Evolutionary conservation across 2,113 vertebrate species (phyloP).

Genomic region (Rhinopomastus cyanomelas): DNA sequence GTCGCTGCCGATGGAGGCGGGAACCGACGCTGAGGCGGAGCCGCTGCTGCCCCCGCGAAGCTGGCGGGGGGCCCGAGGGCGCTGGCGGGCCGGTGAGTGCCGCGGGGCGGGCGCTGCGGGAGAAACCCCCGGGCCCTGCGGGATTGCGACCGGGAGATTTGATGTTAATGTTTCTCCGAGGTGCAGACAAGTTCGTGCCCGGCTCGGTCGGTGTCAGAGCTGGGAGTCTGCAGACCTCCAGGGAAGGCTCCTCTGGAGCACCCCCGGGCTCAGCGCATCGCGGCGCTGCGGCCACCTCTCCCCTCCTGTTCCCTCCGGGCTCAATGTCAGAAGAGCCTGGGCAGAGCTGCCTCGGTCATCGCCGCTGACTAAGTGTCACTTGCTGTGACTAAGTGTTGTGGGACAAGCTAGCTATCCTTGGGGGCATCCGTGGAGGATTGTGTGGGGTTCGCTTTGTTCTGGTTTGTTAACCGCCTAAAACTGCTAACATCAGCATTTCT

Average conservation of each 20-base stretch:
- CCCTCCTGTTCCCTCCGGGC: neutral
- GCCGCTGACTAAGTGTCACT: slow-evolving; percentile 31
- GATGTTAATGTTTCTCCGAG: too few relatives aligned
- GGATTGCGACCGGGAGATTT: too few relatives aligned
- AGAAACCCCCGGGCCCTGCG: neutral
- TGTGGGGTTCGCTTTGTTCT: too few relatives aligned
- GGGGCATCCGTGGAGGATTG: neutral
- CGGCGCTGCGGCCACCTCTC: neutral
- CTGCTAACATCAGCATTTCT: neutral
- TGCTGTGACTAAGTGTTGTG: slow-evolving; percentile 7
- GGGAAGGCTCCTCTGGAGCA: neutral
- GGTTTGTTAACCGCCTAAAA: neutral
- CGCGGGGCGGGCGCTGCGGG: neutral
- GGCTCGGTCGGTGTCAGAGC: accelerated
- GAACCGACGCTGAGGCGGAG: neutral
- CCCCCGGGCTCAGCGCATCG: accelerated
- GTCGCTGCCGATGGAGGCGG: neutral
- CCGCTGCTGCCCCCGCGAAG: neutral
- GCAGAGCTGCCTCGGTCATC: too few relatives aligned
- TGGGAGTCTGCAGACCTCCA: accelerated
- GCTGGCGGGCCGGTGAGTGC: neutral
- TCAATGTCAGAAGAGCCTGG: too few relatives aligned
- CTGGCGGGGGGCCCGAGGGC: neutral
- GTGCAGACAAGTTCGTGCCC: neutral
- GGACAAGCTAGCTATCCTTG: neutral